Base-by-base conservation (phyloP, 2,888 invertebrate species). In the Patella ulyssiponensis region DNA sequence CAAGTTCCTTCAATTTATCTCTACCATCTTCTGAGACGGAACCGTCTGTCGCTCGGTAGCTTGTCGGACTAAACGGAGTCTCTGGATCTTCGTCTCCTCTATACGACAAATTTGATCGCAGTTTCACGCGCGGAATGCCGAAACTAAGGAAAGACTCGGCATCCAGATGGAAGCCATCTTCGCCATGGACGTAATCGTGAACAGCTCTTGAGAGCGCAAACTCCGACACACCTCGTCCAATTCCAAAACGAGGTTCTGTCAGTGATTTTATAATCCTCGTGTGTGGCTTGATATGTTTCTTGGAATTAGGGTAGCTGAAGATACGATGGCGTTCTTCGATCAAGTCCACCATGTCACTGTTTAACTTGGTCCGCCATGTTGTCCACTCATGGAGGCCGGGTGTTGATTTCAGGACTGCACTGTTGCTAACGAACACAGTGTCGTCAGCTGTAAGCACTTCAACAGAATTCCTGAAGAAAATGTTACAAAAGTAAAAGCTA, bases 311-410 rank as follows among this genome's bases (percentile, higher is more conserved):
- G n/a, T 76, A 76, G 71, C 75, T 76, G 71, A 76, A 76, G 75
- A 76, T 76, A 17, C 75, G 75, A n/a, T 71, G 75, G 17, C 75
- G 75, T 54, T 76, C 71, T 69, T 76, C 75, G 11, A 76, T 76
- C 52, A 76, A 54, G 71, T 76, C 75, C 1, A 76, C 70, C 56
- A 76, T 70, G n/a, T 56, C 52, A 56, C 71, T 71, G 56, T 76
- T 76, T 53, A 76, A 14, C 56, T 20, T 20, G 5, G 75, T 76
- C 14, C 75, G 51, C 75, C 75, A 76, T 14, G 27, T 53, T 14
- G 71, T 71, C 75, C 75, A 76, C 33, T 76, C 75, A 54, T 71
- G 70, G 27, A 76, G 70, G 17, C 75, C 75, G 1, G 70, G 54
- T 15, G 44, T 44, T 44, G 44, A 44, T 44, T 44, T 44, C 7